Evolutionary conservation across 2,888 invertebrate genomes (phyloP).

Genomic region (Drosophila subsilvestris): DNA sequence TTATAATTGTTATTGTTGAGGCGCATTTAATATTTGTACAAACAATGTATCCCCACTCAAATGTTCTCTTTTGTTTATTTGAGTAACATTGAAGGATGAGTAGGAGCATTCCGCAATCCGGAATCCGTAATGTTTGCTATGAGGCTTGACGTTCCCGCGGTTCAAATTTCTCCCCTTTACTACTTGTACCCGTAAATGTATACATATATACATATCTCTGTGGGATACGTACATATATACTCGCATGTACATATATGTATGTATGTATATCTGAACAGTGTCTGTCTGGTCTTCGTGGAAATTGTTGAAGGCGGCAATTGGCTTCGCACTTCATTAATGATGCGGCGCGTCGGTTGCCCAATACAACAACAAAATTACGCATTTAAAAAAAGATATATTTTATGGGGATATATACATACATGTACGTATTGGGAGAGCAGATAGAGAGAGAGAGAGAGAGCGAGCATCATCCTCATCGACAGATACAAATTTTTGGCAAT

Average conservation of each 20-base stretch:
- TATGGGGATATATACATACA: background rate
- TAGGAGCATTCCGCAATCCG: conserved; percentile 5
- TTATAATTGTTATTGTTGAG: conserved; percentile 41
- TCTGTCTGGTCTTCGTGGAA: conserved; percentile 40
- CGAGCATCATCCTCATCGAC: conserved; percentile 7
- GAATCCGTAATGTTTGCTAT: conserved; percentile 41
- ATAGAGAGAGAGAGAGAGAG: conserved; percentile 1
- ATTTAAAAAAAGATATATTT: conserved; percentile 42
- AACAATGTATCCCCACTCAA: conserved; percentile 7
- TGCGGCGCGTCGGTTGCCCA: conserved; percentile 31
- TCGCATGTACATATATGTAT: conserved; percentile 13
- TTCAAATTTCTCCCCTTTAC: conserved; percentile 51
- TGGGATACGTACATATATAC: background rate
- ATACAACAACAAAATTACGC: conserved; percentile 33
- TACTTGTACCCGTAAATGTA: background rate
- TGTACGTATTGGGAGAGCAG: background rate
- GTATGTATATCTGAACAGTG: conserved; percentile 1
- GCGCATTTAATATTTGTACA: conserved; percentile 41
- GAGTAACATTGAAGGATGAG: conserved; percentile 51
- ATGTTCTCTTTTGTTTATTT: conserved; percentile 64
- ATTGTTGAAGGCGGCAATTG: conserved; percentile 63
- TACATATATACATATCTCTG: too few relatives aligned
- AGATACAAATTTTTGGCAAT: conserved; percentile 25
- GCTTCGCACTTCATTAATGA: conserved; percentile 75
- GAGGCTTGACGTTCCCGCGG: conserved; percentile 33